Base-by-base conservation (phyloP, 2,113 vertebrate genomes). In the Lonchura striata region DNA sequence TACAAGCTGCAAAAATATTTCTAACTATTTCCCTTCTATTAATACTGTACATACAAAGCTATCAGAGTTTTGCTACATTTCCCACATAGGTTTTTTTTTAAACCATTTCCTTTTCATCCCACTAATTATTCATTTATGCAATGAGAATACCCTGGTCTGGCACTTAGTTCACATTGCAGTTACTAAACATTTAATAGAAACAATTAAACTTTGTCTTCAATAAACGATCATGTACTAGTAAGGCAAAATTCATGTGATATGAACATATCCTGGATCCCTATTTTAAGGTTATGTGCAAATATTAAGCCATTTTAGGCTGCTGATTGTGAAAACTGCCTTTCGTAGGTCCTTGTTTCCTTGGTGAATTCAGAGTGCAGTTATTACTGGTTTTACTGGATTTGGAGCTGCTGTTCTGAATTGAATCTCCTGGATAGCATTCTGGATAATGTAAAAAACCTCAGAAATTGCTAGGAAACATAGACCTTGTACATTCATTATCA, bases 1-100 rank as follows among this genome's bases (percentile, higher is more conserved):
- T 97, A 97, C 96, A 97, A 85, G 90, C 97, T 97, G 97, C 97
- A 98, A 98, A 98, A 98, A 98, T 98, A 98, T 98, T 96, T 98
- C 96, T 97, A 94, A 93, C 98, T 98, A 72, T 96, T 97, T 97
- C 96, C 97, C 46, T 83, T 97, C 96, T 98, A 96, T 97, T 97
- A 97, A 98, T 97, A 97, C 96, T 98, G 96, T 98, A 98, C 97
- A 98, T 96, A 98, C 97, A 98, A 98, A 98, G 90, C 97, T 97
- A 66, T 98, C 97, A 92, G 92, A 90, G 57, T 94, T 96, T 92
- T 97, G 95, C 98, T 98, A 97, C 96, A 96, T 97, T 97, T 97
- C 97, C 97, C 97, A 97, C 82, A 68, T 95, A 97, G 54, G 30
- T 74, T 90, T 97, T 97, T 94, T 47, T 77, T 86, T 90, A 66